phyloP scores from a whole-genome alignment of 1,140 invertebrate species.

The Drosophila nasuta region DNA sequence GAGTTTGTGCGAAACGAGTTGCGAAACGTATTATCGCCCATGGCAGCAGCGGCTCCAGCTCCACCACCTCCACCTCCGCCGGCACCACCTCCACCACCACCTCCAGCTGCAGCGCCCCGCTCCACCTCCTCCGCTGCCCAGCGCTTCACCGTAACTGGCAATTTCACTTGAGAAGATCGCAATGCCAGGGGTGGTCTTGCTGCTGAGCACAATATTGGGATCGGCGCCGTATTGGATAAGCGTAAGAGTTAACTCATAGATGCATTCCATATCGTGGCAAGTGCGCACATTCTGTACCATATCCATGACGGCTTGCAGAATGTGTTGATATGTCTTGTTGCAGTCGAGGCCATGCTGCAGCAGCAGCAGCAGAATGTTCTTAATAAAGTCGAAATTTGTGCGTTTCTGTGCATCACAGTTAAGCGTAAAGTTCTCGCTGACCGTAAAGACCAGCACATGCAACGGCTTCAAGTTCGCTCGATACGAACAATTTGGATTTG shows the following conservation, averaged over 20 bases:
- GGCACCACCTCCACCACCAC: slow-evolving; percentile 38
- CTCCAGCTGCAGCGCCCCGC: slow-evolving; percentile 5
- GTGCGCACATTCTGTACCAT: slow-evolving; percentile 90
- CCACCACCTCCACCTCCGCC: slow-evolving; percentile 19
- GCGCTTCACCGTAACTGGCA: slow-evolving; percentile 68
- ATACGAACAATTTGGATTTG: slow-evolving; percentile 91
- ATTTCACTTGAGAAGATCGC: slow-evolving; percentile 84
- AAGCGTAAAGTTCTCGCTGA: slow-evolving; percentile 90
- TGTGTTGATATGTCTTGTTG: slow-evolving; percentile 88
- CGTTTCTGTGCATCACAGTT: slow-evolving; percentile 88
- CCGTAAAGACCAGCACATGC: slow-evolving; percentile 90
- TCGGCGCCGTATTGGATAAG: slow-evolving; percentile 89
- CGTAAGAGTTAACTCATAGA: slow-evolving; percentile 89
- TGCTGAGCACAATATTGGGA: slow-evolving; percentile 87
- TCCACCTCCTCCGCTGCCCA: slow-evolving; percentile 39
- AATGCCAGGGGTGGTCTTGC: slow-evolving; percentile 84
- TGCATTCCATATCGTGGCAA: slow-evolving; percentile 88
- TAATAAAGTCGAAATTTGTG: slow-evolving; percentile 88
- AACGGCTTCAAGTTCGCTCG: slow-evolving; percentile 89
- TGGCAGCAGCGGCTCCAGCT: slow-evolving; percentile 36
- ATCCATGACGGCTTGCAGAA: slow-evolving; percentile 89
- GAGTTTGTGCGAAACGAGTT: slow-evolving; percentile 88
- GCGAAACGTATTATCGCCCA: slow-evolving; percentile 83
- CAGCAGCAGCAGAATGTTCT: slow-evolving; percentile 88
- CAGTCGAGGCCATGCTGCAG: slow-evolving; percentile 90